Evolutionary conservation across 2,797 vertebrate species (phyloP).

Genomic region (Rhabdophis nuchalis): DNA sequence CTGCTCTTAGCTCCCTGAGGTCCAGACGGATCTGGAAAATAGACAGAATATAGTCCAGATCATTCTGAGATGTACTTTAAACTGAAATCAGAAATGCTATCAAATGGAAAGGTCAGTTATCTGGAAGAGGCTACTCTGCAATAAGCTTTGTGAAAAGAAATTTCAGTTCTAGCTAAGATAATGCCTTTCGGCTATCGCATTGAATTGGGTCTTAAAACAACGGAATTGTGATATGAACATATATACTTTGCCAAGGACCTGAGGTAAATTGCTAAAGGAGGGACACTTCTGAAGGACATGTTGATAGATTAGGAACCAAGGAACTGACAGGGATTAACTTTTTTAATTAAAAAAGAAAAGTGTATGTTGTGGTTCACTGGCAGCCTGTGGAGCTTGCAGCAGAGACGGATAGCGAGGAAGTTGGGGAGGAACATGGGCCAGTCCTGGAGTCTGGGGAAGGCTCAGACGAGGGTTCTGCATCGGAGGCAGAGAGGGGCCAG

Average conservation of each 20-base stretch:
- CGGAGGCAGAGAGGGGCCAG: too few relatives aligned
- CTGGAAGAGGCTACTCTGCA: neutral
- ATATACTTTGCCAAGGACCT: conserved; percentile 35
- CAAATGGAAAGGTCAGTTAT: neutral
- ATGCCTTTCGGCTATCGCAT: neutral
- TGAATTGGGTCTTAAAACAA: neutral
- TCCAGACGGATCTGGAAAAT: neutral
- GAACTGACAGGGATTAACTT: conserved; percentile 28
- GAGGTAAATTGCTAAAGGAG: conserved; percentile 40
- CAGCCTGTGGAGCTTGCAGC: too few relatives aligned
- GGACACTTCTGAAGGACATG: neutral
- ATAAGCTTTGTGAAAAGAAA: neutral
- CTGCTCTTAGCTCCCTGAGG: neutral
- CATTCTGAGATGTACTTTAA: neutral
- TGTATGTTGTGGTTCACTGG: conserved; percentile 37
- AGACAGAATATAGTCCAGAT: neutral
- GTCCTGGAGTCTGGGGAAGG: too few relatives aligned
- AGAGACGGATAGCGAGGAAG: too few relatives aligned
- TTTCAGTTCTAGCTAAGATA: neutral
- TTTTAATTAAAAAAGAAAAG: conserved; percentile 63
- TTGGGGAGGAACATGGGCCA: too few relatives aligned
- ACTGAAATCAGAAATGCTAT: neutral
- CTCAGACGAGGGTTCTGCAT: too few relatives aligned
- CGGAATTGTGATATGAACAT: conserved; percentile 8
- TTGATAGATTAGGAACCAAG: conserved; percentile 48